A percentile compares a stretch with the other conserved stretches of the same genome.
Conservation (phyloP, 2,888 invertebrate species). For the Chironomus tentans region DNA sequence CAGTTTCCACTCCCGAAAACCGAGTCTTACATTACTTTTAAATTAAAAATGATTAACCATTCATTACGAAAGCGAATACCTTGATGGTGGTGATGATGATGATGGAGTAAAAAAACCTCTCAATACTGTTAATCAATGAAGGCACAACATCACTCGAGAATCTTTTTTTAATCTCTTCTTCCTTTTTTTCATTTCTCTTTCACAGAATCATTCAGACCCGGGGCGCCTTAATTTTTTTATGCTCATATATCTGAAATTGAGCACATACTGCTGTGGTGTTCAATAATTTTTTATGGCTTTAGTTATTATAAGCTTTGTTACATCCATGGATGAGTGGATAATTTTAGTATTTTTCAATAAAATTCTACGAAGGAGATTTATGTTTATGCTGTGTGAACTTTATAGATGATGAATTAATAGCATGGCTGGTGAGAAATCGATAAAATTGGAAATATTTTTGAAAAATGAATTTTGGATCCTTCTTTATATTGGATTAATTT, state of each 20-base stretch:
- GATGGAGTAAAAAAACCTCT: background rate
- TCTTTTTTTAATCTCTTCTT: background rate
- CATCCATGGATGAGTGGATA: background rate
- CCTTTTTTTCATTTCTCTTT: background rate
- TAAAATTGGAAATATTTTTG: too few species aligned
- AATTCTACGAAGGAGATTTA: too few species aligned
- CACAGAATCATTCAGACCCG: slow-evolving; percentile 18
- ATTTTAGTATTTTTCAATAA: background rate
- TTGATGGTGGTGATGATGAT: background rate
- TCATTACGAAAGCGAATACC: slow-evolving; percentile 5
- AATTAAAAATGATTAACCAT: slow-evolving; percentile 19
- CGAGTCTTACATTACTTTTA: background rate
- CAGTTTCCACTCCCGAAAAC: background rate
- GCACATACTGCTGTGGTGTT: background rate
- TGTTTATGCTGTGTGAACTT: too few species aligned
- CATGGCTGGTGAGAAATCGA: too few species aligned
- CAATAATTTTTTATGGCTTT: slow-evolving; percentile 1
- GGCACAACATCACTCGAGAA: background rate
- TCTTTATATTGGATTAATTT: too few species aligned
- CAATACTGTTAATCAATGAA: background rate
- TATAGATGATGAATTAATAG: too few species aligned
- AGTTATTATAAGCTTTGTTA: background rate
- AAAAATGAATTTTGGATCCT: too few species aligned
- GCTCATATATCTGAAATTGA: background rate
- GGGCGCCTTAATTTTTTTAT: slow-evolving; percentile 7